Evolutionary conservation across 1,140 invertebrate species (phyloP), one percentile per base, ranked within the genome.

Genomic region (Plodia interpunctella): DNA sequence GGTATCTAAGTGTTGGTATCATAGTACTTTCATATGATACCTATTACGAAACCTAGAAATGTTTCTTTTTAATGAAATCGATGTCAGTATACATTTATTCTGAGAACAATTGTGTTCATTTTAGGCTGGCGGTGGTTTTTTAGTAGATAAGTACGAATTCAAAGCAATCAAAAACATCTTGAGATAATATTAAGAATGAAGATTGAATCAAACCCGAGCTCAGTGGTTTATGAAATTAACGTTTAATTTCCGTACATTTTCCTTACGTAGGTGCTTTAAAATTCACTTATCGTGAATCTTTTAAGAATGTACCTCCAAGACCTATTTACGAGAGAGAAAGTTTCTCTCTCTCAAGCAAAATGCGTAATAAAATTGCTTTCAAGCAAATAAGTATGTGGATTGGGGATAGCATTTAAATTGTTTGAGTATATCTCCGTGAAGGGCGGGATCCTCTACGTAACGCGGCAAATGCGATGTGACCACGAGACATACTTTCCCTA

Each of bases 221-320:
- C 65, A 63, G 51, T 59, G 65, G 58, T 17, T 63, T 67, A 67
- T 57, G 49, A 67, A 67, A 67, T 67, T 67, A 61, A 61, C 56
- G 54, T 52, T 57, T 63, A 55, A 63, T 61, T 67, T 55, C 15
- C 54, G 35, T 52, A 60, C 60, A 66, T 57, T 30, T 44, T 44
- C 38, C 15, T 15, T 44, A n/a, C 38, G 38, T 15, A 44, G 30
- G 30, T 32, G 30, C 38, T 44, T 6, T 44, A 44, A 15, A 44
- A 44, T 44, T 15, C n/a, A 44, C 38, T 44, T 44, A 44, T 44
- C 38, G 15, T 17, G 15, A 44, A 44, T 44, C 38, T 44, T 44
- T 44, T n/a, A 44, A 17, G 38, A 44, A 44, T n/a, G 38, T 44
- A 3, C 30, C 9, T 10, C 30, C 30, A 32, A 32, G 3, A 6